A percentile compares a stretch with the other conserved stretches of the same genome.
phyloP scores from a whole-genome alignment of 1,140 invertebrate genomes.

The Euwallacea fornicatus region DNA sequence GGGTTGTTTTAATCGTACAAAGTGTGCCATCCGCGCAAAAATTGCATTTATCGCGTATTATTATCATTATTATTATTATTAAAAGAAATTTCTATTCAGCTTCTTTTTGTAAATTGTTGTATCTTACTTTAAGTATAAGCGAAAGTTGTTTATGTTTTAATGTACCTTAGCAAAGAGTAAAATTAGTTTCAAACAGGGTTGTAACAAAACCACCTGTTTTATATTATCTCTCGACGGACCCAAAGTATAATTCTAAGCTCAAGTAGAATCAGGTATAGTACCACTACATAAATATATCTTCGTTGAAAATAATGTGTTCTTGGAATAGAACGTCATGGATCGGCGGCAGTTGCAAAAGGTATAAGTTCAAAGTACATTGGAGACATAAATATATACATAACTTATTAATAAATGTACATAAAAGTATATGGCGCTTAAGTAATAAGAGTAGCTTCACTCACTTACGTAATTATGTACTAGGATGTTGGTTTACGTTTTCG shows the following conservation, averaged over 20 bases:
- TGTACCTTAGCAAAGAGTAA: constrained; percentile 1
- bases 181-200: not conserved
- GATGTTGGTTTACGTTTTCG: constrained; percentile 33
- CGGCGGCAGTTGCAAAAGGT: not conserved
- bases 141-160: constrained; percentile 45
- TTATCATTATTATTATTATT: constrained; percentile 20
- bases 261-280: constrained; percentile 19
- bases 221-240: constrained; percentile 25
- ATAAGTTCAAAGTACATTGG: constrained; percentile 11
- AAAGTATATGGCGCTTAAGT: constrained; percentile 50
- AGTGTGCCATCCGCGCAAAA: constrained; percentile 41
- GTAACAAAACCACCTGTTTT: constrained; percentile 7
- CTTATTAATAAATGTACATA: constrained; percentile 47
- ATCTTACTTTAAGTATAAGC: constrained; percentile 41
- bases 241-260: constrained; percentile 35
- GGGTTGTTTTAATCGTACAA: constrained; percentile 16
- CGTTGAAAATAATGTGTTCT: constrained; percentile 3
- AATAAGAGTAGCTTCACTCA: constrained; percentile 47
- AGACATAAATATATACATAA: constrained; percentile 25
- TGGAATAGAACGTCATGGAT: not conserved
- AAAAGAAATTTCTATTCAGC: constrained; percentile 9
- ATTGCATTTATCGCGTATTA: constrained; percentile 37
- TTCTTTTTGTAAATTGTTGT: constrained; percentile 42
- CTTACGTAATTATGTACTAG: not conserved
- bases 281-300: constrained; percentile 7